A percentile compares a stretch with the other conserved stretches of the same genome.
phyloP scores from a whole-genome alignment of 1,140 invertebrate genomes.

The Ericerus pela region DNA sequence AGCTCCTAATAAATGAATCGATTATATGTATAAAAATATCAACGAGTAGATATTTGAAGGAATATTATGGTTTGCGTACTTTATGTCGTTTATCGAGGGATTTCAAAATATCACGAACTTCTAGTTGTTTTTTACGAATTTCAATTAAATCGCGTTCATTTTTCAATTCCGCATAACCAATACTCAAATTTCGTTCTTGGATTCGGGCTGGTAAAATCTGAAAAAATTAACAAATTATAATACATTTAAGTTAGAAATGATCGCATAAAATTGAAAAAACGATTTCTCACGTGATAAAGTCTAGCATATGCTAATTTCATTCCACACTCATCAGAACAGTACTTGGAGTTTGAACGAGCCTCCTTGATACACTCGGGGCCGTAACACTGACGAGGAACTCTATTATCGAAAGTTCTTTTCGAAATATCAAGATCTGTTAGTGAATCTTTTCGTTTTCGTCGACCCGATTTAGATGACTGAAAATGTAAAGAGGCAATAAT shows the following conservation, averaged over 20 bases:
- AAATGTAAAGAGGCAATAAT: neutral
- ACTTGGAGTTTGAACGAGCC: constrained; percentile 74
- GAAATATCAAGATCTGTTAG: constrained; percentile 33
- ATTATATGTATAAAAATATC: neutral
- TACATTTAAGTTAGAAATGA: too few relatives aligned
- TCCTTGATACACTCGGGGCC: constrained; percentile 71
- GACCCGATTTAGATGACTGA: constrained; percentile 12
- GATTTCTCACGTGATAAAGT: constrained; percentile 51
- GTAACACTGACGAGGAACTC: constrained; percentile 60
- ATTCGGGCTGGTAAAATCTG: constrained; percentile 77
- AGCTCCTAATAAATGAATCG: constrained; percentile 39
- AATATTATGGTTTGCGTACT: constrained; percentile 19
- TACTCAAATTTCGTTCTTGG: constrained; percentile 85
- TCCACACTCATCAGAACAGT: constrained; percentile 89
- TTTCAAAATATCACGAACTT: constrained; percentile 56
- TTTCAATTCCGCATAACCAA: constrained; percentile 70
- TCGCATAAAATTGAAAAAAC: too few relatives aligned
- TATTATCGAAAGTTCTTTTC: constrained; percentile 26
- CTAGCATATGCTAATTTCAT: constrained; percentile 73
- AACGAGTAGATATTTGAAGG: neutral
- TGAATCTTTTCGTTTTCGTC: constrained; percentile 30
- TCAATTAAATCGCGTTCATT: constrained; percentile 68
- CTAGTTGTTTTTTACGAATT: constrained; percentile 60
- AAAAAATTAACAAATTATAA: neutral
- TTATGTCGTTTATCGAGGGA: constrained; percentile 59